Conservation (phyloP, 1,140 invertebrate species). For the Andricus grossulariae region DNA sequence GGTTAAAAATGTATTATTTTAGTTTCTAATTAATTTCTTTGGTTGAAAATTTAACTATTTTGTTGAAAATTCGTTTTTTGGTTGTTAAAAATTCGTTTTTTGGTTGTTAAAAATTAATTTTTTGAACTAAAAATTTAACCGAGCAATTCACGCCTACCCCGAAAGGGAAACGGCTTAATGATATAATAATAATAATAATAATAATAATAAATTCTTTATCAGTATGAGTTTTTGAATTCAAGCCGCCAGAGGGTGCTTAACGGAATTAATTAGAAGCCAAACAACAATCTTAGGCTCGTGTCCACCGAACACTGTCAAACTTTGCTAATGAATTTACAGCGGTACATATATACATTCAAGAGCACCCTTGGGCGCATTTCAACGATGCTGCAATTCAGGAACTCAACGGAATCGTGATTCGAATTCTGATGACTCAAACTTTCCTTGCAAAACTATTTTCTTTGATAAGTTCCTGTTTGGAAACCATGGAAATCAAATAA, state of each 20-base stretch:
- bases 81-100: no score
- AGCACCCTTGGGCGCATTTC: neutral
- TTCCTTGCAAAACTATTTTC: neutral
- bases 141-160: no score
- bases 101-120: no score
- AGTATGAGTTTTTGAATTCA: neutral
- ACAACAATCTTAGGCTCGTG: slow-evolving; percentile 4
- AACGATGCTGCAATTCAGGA: neutral
- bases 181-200: no score
- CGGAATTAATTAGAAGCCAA: slow-evolving; percentile 12
- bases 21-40: no score
- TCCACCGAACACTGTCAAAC: neutral
- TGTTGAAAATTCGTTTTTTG: no score
- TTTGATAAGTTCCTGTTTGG: neutral
- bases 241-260: neutral
- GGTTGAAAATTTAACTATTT: no score
- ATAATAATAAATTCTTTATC: no score
- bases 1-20: no score
- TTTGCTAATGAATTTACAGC: slow-evolving; percentile 11
- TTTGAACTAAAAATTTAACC: no score
- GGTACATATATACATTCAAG: neutral
- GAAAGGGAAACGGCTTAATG: no score
- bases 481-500: no score
- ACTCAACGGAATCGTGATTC: neutral
- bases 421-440: neutral